Evolutionary conservation across 2,888 invertebrate genomes (phyloP), one percentile per base, ranked within the genome.

Genomic region (Hypsopygia costalis): DNA sequence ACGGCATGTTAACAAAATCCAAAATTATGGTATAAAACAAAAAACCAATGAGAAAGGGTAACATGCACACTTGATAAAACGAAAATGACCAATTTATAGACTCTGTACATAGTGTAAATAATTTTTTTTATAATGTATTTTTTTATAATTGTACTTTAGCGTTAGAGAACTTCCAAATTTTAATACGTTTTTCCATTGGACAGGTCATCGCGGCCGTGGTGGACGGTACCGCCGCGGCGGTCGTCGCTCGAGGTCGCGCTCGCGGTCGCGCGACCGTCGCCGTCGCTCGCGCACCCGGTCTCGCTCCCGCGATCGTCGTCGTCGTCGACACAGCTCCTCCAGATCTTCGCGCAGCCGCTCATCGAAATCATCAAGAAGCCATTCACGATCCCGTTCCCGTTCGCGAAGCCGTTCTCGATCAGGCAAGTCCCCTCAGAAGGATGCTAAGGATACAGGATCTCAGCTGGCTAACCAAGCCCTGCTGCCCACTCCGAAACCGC

Each of bases 371-470:
- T 85, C 78, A 28, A 69, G 73, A 50, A 71, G 70, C 57, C 75
- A 67, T 50, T 81, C 80, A 46, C 83, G 82, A 43, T 81, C 81
- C 44, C 79, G 83, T 40, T 82, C 83, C 62, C 83, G 83, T 36
- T 83, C 83, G 43, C 81, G 83, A 58, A 80, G 79, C 77, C 81
- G 78, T 54, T 86, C 81, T 59, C 86, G 87, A 63, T 87, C 89
- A 89, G 89, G 89, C 89, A 89, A 89, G 88, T 89, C 85, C 78
- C 83, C 83, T 47, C 60, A 52, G 58, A 81, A 78, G 69, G 74
- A 74, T 47, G 54, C 65, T 62, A 62, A 62, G 59, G 68, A 70
- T 47, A 55, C 64, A 51, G 70, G 65, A 55, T 71, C 68, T 54
- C 77, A 70, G 63, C 65, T 68, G 60, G 63, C 67, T 56, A 69